A percentile compares a stretch with the other conserved stretches of the same genome.
Evolutionary conservation across 1,140 invertebrate genomes (phyloP).

Genomic region (Telenomus remus): DNA sequence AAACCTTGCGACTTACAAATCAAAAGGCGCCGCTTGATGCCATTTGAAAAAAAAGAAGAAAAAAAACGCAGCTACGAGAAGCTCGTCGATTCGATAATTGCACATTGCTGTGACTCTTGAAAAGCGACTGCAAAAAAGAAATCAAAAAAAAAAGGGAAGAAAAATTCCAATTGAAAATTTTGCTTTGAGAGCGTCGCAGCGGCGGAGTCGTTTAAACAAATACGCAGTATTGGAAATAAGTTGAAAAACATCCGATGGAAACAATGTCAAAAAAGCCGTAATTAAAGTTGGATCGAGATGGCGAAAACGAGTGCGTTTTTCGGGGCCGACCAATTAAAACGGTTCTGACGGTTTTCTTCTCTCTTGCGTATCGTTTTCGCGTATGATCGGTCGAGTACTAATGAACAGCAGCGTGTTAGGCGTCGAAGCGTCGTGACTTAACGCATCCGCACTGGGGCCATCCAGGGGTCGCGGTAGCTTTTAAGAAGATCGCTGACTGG

Average conservation of each 20-base stretch:
- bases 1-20: constrained; percentile 1
- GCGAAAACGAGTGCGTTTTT: constrained; percentile 7
- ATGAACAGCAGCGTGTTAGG: constrained; percentile 63
- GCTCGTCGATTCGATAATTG: constrained; percentile 9
- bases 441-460: constrained; percentile 51
- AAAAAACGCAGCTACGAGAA: too few relatives aligned
- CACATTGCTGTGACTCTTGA: constrained; percentile 12
- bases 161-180: constrained; percentile 30
- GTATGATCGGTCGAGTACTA: constrained; percentile 68
- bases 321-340: constrained; percentile 10
- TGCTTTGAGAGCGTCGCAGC: constrained; percentile 10
- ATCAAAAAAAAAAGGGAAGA: constrained; percentile 12
- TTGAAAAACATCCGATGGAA: constrained; percentile 32
- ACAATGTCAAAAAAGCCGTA: constrained; percentile 42
- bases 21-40: not conserved
- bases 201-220: constrained; percentile 33
- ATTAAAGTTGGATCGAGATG: constrained; percentile 38
- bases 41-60: not conserved
- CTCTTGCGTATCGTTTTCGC: not conserved
- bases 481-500: constrained; percentile 68
- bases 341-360: not conserved
- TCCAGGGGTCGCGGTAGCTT: constrained; percentile 60
- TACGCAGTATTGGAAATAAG: constrained; percentile 30
- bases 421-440: constrained; percentile 21
- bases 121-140: constrained; percentile 3